Evolutionary conservation across 2,888 invertebrate genomes (phyloP).

Genomic region (Sialis fuliginosa): DNA sequence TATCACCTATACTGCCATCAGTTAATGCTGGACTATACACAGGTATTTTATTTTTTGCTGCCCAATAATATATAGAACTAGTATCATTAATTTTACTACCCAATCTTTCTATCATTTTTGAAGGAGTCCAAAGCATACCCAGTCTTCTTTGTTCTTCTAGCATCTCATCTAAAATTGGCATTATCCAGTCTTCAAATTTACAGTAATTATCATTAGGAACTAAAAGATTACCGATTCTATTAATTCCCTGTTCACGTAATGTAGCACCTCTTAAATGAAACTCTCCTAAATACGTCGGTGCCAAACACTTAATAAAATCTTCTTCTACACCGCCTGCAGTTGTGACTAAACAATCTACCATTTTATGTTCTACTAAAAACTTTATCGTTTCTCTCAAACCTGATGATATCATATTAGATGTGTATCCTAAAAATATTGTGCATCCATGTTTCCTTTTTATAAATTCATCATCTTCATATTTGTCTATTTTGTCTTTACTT

Average conservation of each 20-base stretch:
- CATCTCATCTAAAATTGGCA: conserved; percentile 84
- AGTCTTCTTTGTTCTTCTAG: conserved; percentile 66
- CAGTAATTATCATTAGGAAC: conserved; percentile 99
- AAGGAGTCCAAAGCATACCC: conserved; percentile 76
- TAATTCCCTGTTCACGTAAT: conserved; percentile 72
- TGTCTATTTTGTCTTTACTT: conserved; percentile 43
- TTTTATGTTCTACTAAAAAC: conserved; percentile 69
- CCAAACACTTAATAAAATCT: conserved; percentile 96
- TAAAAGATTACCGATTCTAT: conserved; percentile 72
- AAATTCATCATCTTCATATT: conserved; percentile 61
- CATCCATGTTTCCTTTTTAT: conserved; percentile 63
- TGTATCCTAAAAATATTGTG: conserved; percentile 92
- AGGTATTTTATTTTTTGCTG: conserved; percentile 89
- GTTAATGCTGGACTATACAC: conserved; percentile 96
- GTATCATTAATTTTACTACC: conserved; percentile 83
- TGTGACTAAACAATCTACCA: conserved; percentile 92
- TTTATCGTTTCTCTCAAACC: conserved; percentile 83
- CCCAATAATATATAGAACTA: conserved; percentile 93
- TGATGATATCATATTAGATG: conserved; percentile 92
- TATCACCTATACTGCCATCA: conserved; percentile 94
- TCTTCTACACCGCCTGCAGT: conserved; percentile 98
- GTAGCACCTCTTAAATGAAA: conserved; percentile 66
- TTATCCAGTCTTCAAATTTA: conserved; percentile 92
- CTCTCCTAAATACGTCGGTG: conserved; percentile 85
- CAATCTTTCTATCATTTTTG: conserved; percentile 63